A percentile compares a stretch with the other conserved stretches of the same genome.
These are phyloP conservation scores for Carollia perspicillata DNA, from an alignment of 2,113 vertebrate genomes.

Conservation along the genomic window DNA sequence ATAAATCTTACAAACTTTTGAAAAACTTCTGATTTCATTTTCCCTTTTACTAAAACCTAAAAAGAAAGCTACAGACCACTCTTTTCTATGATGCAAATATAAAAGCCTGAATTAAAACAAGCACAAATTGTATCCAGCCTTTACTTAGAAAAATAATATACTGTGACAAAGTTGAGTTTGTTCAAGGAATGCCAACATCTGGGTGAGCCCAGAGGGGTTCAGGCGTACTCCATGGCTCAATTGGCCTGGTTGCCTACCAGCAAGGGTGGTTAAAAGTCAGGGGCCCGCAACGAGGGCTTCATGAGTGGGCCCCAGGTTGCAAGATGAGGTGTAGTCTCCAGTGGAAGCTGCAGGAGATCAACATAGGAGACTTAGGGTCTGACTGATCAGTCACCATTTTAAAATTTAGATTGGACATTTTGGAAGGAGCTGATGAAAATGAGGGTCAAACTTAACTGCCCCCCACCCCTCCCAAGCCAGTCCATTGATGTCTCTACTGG, in stretches of 20 bases:
- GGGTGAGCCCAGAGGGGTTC: neutral
- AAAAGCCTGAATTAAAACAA: constrained; percentile 15
- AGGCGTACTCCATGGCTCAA: neutral
- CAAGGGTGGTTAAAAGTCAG: neutral
- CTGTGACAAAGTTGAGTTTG: neutral
- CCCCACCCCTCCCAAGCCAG: neutral
- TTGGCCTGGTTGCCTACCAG: neutral
- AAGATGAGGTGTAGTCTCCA: neutral
- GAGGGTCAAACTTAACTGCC: neutral
- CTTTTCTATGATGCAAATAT: neutral
- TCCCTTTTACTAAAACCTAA: neutral
- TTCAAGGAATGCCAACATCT: neutral
- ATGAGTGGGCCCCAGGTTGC: too few species aligned
- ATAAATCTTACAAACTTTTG: neutral
- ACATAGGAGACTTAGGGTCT: neutral
- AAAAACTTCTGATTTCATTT: neutral
- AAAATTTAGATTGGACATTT: neutral
- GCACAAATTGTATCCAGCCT: neutral
- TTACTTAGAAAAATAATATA: neutral
- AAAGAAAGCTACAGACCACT: neutral
- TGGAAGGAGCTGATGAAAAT: neutral
- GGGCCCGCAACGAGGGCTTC: neutral
- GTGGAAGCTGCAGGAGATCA: neutral
- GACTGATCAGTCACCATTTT: neutral
- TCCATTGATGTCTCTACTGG: neutral